A percentile compares a stretch with the other conserved stretches of the same genome.
These are phyloP conservation scores for Oncorhynchus gorbuscha DNA, from an alignment of 2,113 vertebrate genomes.

Conservation along the genomic window DNA sequence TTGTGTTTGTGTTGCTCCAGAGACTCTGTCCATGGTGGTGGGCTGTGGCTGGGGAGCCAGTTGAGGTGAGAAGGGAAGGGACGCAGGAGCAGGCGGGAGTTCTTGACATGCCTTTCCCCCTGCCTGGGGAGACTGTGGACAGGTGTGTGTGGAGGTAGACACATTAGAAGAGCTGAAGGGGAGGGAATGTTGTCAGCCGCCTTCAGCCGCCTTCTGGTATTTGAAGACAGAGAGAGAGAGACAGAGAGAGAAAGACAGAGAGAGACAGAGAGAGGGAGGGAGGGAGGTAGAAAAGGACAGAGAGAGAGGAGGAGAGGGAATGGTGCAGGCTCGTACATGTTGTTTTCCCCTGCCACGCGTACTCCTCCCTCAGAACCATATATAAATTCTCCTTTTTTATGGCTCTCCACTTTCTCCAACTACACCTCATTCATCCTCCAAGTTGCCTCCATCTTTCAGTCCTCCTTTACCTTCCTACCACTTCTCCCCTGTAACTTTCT, in stretches of 20 bases:
- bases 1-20: neutral
- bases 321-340: constrained; percentile 45
- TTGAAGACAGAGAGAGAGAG: constrained; percentile 21
- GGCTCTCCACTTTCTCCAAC: constrained; percentile 4
- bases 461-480: constrained; percentile 1
- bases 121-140: constrained; percentile 46
- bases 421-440: neutral
- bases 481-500: constrained; percentile 9
- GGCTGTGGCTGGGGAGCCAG: constrained; percentile 11
- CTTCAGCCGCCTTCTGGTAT: constrained; percentile 62
- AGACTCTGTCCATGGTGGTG: neutral
- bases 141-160: constrained; percentile 51
- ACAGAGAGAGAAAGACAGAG: neutral
- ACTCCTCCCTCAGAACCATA: constrained; percentile 9
- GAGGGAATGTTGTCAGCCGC: constrained; percentile 24
- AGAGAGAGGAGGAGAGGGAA: constrained; percentile 1
- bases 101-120: constrained; percentile 14
- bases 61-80: constrained; percentile 3
- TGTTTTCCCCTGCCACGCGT: constrained; percentile 6
- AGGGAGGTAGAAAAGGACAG: constrained; percentile 6
- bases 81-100: neutral
- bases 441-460: constrained; percentile 22
- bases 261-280: neutral
- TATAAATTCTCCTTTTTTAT: constrained; percentile 29
- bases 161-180: constrained; percentile 19